phyloP scores from a whole-genome alignment of 2,797 vertebrate species.

The Chelon auratus region DNA sequence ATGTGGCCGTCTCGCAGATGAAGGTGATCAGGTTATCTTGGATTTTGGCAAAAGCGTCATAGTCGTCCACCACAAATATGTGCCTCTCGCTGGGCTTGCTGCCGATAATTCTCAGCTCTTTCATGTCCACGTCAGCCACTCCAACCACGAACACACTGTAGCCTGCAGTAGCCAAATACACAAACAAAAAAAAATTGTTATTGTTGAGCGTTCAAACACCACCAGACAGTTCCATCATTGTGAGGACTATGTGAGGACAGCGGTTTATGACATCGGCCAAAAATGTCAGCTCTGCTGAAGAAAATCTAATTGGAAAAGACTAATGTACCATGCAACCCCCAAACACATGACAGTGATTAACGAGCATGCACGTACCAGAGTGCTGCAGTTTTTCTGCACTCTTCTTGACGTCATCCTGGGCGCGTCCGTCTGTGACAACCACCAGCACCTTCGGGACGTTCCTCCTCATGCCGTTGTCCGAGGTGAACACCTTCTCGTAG shows the following conservation, averaged over 20 bases:
- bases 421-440: slow-evolving; percentile 97
- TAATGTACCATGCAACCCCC: background rate
- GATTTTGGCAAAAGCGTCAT: slow-evolving; percentile 97
- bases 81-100: slow-evolving; percentile 98
- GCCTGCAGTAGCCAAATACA: slow-evolving; percentile 79
- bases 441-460: slow-evolving; percentile 97
- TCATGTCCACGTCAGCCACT: slow-evolving; percentile 94
- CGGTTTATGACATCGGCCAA: slow-evolving; percentile 36
- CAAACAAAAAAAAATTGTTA: background rate
- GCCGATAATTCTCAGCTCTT: slow-evolving; percentile 92
- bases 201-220: slow-evolving; percentile 50
- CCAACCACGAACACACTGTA: slow-evolving; percentile 98
- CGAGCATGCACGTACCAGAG: slow-evolving; percentile 84
- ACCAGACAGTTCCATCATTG: slow-evolving; percentile 22
- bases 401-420: slow-evolving; percentile 98
- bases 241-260: slow-evolving; percentile 10
- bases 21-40: slow-evolving; percentile 99
- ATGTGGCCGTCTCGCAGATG: slow-evolving; percentile 99
- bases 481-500: slow-evolving; percentile 93
- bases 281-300: slow-evolving; percentile 15
- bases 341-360: slow-evolving; percentile 1
- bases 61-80: slow-evolving; percentile 96
- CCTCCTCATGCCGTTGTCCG: slow-evolving; percentile 95
- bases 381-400: slow-evolving; percentile 92
- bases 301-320: background rate